Percentiles rank a stretch among this genome's conserved stretches.
phyloP scores from a whole-genome alignment of 2,113 vertebrate species.

The Gymnocephalus cernua region DNA sequence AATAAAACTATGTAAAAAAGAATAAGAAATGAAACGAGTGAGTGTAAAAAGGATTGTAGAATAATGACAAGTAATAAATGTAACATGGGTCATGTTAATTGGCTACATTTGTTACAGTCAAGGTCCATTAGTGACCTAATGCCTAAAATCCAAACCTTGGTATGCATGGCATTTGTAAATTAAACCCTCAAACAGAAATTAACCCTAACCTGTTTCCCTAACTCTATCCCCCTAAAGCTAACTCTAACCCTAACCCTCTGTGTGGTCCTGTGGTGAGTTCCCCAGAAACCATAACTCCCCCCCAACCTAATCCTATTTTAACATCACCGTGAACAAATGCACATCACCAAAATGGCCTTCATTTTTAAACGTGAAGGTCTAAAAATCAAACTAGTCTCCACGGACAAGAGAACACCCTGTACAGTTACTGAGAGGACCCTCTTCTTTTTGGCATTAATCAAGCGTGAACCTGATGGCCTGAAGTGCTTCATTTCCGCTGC shows the following conservation, averaged over 20 bases:
- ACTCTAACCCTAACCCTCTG: no score
- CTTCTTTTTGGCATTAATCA: constrained; percentile 23
- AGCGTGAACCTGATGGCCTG: constrained; percentile 1
- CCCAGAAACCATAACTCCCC: background rate
- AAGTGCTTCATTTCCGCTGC: constrained; percentile 20
- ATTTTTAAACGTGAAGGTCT: background rate
- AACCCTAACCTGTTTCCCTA: background rate
- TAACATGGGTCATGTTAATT: no score
- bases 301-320: background rate
- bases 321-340: background rate
- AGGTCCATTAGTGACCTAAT: background rate
- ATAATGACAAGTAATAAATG: no score
- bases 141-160: background rate
- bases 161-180: background rate
- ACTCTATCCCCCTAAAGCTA: background rate
- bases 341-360: background rate
- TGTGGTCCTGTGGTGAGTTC: background rate
- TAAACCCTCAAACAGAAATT: background rate
- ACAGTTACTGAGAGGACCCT: background rate
- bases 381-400: background rate
- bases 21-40: no score
- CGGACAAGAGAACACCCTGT: background rate
- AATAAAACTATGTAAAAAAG: no score
- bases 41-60: no score
- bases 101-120: no score